These are phyloP conservation scores for Erebia ligea DNA, from an alignment of 2,888 invertebrate species.

Conservation along the genomic window DNA sequence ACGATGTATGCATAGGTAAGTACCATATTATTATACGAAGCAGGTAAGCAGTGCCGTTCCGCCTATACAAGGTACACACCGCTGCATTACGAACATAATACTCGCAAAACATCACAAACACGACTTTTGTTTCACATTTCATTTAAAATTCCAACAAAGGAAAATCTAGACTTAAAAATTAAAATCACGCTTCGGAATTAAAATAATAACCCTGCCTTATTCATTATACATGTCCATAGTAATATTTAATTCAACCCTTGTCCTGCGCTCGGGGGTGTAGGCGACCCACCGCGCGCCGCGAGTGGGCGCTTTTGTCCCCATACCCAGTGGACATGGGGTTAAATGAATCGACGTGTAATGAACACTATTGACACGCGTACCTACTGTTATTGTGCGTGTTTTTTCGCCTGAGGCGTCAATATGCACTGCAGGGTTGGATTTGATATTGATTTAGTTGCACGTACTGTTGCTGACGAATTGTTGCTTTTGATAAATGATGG, in stretches of 20 bases:
- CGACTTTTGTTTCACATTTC: slow-evolving; percentile 24
- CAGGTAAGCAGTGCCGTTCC: neutral
- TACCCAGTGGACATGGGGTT: slow-evolving; percentile 47
- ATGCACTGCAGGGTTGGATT: slow-evolving; percentile 37
- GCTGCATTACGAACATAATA: neutral
- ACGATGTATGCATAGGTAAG: too few relatives aligned
- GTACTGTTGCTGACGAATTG: slow-evolving; percentile 1
- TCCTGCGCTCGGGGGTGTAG: slow-evolving; percentile 53
- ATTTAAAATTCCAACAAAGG: slow-evolving; percentile 25
- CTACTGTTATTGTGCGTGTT: slow-evolving; percentile 45
- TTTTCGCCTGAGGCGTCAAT: slow-evolving; percentile 52
- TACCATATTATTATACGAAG: too few relatives aligned
- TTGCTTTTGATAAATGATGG: slow-evolving; percentile 2
- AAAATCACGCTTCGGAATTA: slow-evolving; percentile 38
- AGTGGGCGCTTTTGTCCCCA: slow-evolving; percentile 50
- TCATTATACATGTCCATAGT: slow-evolving; percentile 32
- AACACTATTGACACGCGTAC: slow-evolving; percentile 60
- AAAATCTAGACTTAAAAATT: slow-evolving; percentile 25
- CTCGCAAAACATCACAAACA: slow-evolving; percentile 11
- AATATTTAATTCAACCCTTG: slow-evolving; percentile 38
- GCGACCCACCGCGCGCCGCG: slow-evolving; percentile 62
- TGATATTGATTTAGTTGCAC: slow-evolving; percentile 21
- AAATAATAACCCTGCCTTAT: slow-evolving; percentile 32
- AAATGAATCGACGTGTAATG: slow-evolving; percentile 68
- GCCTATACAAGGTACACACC: neutral